Evolutionary conservation across 2,888 invertebrate genomes (phyloP), one percentile per base, ranked within the genome.

Genomic region (Sphaerophoria taeniata): DNA sequence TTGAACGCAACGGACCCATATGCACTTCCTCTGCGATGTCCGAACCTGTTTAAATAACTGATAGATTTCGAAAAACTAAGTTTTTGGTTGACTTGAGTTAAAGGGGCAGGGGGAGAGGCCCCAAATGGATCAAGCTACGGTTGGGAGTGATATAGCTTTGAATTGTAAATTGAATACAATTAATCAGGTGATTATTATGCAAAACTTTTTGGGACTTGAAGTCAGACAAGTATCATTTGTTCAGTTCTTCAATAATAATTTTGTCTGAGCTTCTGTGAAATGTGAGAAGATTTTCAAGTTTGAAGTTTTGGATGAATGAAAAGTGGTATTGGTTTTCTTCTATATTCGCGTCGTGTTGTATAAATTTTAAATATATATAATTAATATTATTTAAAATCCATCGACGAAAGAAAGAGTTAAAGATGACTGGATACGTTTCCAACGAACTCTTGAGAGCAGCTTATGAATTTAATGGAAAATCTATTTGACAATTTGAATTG

Each of bases 131-230:
- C 58, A 16, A 39, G 24, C 16, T 60, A 24, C 24, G 39, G 71
- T 76, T 45, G 53, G 75, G n/a, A 60, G 75, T 51, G 69, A 79
- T 75, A 79, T 84, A 84, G 16, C 11, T 24, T 39, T 4, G 7
- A 61, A 61, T 49, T 34, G 75, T 39, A 43, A 61, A 75, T 56
- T 65, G 39, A 79, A 71, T 74, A 36, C 70, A 75, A 79, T 80
- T 80, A 82, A 75, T 80, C 75, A 72, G 75, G 55, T 75, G 61
- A 75, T 80, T 80, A 79, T 79, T 49, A 84, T 84, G 84, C 84
- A 80, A 84, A 61, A 31, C 70, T 75, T 24, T 71, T 75, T 39
- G 56, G 55, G 55, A 51, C 34, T 58, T 58, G 58, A 77, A 61
- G 78, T 56, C 56, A 67, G 77, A 55, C n/a, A 61, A 39, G 61